A percentile compares a stretch with the other conserved stretches of the same genome.
phyloP scores from a whole-genome alignment of 2,113 vertebrate species.

The Chaetodon trifascialis region DNA sequence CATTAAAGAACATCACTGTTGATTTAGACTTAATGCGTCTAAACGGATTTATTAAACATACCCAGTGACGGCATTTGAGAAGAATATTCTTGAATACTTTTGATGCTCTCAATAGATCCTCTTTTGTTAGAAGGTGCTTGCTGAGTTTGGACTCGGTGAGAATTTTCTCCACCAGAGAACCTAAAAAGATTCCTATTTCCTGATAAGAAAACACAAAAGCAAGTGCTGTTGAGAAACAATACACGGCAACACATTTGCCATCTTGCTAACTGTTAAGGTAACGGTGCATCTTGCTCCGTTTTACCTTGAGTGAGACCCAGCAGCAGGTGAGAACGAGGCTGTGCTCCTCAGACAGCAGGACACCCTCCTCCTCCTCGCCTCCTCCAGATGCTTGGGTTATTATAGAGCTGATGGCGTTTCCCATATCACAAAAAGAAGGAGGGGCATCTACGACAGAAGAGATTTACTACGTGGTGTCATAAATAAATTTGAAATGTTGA shows the following conservation, averaged over 20 bases:
- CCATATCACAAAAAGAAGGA: constrained; percentile 93
- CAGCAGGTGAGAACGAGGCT: constrained; percentile 92
- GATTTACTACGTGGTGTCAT: neutral
- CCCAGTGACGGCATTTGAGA: constrained; percentile 93
- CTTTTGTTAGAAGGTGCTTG: constrained; percentile 60
- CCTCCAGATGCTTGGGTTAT: constrained; percentile 80
- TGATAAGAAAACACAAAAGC: constrained; percentile 33
- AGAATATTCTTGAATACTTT: constrained; percentile 89
- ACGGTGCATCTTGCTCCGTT: neutral
- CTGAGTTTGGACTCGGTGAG: constrained; percentile 42
- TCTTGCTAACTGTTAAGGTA: too few species aligned
- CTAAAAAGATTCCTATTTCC: constrained; percentile 87
- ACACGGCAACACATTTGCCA: neutral
- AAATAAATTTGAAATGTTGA: neutral
- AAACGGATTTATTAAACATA: constrained; percentile 57
- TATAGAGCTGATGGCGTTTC: constrained; percentile 88
- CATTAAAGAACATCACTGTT: neutral
- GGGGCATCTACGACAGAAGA: constrained; percentile 79
- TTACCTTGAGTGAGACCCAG: constrained; percentile 94
- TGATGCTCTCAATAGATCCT: constrained; percentile 79
- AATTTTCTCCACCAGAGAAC: constrained; percentile 84
- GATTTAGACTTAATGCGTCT: neutral
- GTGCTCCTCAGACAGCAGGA: constrained; percentile 91
- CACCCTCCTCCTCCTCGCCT: constrained; percentile 69
- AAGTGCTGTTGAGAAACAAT: neutral